Conservation (phyloP, 2,888 invertebrate species). For the Stenurella melanura region DNA sequence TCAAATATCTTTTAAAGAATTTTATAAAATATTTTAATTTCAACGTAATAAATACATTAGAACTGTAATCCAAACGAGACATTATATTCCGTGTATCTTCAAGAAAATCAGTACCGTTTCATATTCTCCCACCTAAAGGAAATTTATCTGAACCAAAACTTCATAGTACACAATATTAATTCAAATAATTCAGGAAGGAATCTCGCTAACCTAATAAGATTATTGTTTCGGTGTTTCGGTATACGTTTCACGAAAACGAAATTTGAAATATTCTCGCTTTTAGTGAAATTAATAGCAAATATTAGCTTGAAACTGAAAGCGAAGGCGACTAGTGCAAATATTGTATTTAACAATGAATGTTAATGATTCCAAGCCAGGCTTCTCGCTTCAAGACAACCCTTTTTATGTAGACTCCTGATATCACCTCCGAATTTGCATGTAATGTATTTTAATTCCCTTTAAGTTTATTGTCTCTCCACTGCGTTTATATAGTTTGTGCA, state of each 20-base stretch:
- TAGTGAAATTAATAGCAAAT: conserved; percentile 69
- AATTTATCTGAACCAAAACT: not conserved
- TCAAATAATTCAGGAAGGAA: conserved; percentile 12
- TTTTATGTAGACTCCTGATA: conserved; percentile 65
- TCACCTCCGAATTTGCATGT: conserved; percentile 67
- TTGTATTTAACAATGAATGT: conserved; percentile 69
- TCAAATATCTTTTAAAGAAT: too few species aligned
- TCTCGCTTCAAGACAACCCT: conserved; percentile 64
- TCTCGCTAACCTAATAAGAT: conserved; percentile 23
- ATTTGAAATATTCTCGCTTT: conserved; percentile 63
- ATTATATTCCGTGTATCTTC: too few species aligned
- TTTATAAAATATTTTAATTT: too few species aligned
- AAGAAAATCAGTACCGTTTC: not conserved
- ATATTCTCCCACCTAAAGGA: not conserved
- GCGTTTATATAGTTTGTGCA: conserved; percentile 22
- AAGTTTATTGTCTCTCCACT: conserved; percentile 47
- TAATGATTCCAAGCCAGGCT: conserved; percentile 61
- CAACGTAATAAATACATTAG: too few species aligned
- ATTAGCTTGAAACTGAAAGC: conserved; percentile 67
- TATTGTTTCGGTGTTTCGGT: conserved; percentile 39
- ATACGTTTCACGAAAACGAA: conserved; percentile 58
- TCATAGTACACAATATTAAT: conserved; percentile 7
- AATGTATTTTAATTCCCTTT: conserved; percentile 66
- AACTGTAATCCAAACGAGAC: too few species aligned
- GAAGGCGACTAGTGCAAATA: conserved; percentile 66